Evolutionary conservation across 2,113 vertebrate genomes (phyloP).

Genomic region (Sialia sialis): DNA sequence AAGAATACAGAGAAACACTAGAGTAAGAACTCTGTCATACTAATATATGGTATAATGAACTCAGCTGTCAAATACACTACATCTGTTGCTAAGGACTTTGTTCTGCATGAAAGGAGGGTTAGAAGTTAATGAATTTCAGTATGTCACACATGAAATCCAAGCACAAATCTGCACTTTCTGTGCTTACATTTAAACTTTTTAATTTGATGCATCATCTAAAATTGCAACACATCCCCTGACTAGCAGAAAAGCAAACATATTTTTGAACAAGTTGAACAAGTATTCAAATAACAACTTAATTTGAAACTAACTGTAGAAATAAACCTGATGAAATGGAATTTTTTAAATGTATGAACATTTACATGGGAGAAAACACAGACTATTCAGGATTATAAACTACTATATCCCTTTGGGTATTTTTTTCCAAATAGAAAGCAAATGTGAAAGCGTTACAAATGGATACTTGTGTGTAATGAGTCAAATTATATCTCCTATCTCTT

Average conservation of each 20-base stretch:
- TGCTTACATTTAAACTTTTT: not conserved
- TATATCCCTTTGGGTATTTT: not conserved
- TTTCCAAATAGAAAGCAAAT: not conserved
- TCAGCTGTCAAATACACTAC: not conserved
- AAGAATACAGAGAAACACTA: not conserved
- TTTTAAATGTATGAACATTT: not conserved
- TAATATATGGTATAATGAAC: not conserved
- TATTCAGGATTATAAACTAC: not conserved
- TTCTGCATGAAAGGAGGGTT: not conserved
- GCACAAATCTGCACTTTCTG: not conserved
- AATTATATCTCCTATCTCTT: not conserved
- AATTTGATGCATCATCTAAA: not conserved
- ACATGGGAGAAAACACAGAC: not conserved
- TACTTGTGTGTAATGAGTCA: not conserved
- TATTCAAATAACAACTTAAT: not conserved
- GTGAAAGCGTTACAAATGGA: not conserved
- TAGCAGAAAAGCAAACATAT: not conserved
- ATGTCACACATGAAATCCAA: not conserved
- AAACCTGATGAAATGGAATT: not conserved
- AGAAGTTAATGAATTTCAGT: not conserved
- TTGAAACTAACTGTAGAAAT: not conserved
- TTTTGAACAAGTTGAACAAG: too few species aligned
- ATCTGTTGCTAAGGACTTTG: not conserved
- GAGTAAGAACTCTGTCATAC: not conserved
- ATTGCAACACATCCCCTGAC: not conserved